phyloP scores from a whole-genome alignment of 2,113 vertebrate species.

The Zapornia atra region DNA sequence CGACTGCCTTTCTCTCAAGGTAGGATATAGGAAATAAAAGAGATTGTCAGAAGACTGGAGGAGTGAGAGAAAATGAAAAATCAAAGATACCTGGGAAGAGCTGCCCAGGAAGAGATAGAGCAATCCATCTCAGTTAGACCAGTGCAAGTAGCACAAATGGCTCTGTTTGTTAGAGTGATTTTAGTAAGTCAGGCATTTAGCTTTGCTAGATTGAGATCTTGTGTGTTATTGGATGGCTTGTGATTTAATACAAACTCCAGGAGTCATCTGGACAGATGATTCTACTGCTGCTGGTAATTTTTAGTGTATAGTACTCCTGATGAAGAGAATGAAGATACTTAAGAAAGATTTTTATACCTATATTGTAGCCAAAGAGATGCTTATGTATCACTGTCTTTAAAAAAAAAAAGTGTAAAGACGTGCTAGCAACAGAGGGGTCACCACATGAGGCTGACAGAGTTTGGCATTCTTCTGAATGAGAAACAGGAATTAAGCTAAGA shows the following conservation, averaged over 20 bases:
- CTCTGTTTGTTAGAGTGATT: not conserved
- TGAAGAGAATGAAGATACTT: not conserved
- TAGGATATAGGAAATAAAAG: not conserved
- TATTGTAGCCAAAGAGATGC: not conserved
- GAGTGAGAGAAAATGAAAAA: not conserved
- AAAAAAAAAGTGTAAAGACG: not conserved
- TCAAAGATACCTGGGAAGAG: not conserved
- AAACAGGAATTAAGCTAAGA: not conserved
- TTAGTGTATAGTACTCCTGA: not conserved
- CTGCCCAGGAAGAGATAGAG: not conserved
- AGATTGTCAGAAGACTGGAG: not conserved
- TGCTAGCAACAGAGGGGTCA: not conserved
- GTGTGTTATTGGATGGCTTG: not conserved
- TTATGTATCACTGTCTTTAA: not conserved
- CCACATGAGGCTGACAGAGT: not conserved
- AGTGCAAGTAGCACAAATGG: not conserved
- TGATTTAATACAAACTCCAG: not conserved
- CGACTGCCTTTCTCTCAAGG: not conserved
- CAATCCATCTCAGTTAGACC: not conserved
- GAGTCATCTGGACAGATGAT: not conserved
- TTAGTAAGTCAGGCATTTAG: not conserved
- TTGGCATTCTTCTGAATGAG: not conserved
- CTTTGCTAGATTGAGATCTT: not conserved
- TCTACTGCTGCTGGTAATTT: not conserved
- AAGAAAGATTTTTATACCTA: not conserved